Conservation (phyloP, 2,797 vertebrate species). For the Pteropus rufus region DNA sequence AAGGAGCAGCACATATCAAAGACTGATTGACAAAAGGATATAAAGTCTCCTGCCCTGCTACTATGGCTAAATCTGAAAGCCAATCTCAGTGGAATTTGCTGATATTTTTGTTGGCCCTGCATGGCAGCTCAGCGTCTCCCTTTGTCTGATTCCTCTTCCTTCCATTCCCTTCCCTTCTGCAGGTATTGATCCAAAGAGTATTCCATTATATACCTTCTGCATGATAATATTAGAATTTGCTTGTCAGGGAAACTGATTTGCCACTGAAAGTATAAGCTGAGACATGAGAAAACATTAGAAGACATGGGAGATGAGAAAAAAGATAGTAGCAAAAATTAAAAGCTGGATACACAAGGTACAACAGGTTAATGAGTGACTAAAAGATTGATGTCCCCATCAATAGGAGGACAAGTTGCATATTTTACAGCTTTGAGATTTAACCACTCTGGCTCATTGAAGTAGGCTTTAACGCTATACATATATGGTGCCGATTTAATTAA, state of each 20-base stretch:
- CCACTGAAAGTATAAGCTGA: background rate
- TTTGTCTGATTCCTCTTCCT: background rate
- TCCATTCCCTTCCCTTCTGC: background rate
- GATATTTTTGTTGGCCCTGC: background rate
- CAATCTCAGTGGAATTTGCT: background rate
- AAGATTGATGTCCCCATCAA: background rate
- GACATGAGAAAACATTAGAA: background rate
- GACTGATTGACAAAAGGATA: background rate
- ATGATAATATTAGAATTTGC: background rate
- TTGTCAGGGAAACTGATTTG: background rate
- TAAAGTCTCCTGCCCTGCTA: background rate
- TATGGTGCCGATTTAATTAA: background rate
- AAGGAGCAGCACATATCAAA: background rate
- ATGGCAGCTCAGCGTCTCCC: background rate
- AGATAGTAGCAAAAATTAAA: background rate
- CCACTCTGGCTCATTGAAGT: background rate
- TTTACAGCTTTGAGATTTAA: background rate
- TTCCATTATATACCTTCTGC: background rate
- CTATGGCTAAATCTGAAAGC: background rate
- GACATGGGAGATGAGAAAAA: background rate
- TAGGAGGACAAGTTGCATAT: background rate
- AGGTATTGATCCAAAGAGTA: background rate
- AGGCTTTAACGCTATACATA: background rate
- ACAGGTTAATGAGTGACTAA: background rate
- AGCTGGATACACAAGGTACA: background rate